Base-by-base conservation (phyloP, 1,140 invertebrate genomes). In the Tribolium madens region DNA sequence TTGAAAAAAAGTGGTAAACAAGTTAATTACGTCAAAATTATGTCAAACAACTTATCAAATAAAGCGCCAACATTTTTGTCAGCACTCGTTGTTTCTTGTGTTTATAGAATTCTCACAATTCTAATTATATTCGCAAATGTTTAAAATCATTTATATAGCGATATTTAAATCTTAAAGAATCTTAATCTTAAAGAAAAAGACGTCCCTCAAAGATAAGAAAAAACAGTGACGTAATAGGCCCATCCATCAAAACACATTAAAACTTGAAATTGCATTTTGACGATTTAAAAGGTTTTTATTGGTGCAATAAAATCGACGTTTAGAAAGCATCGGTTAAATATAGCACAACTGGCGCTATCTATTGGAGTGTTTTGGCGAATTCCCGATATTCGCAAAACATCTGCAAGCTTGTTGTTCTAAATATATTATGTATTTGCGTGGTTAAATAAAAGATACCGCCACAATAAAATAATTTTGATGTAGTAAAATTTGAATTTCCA, bases 301-400 rank as follows among this genome's bases (percentile, higher is more conserved):
- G 13, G 48, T 17, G 48, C 15, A 14, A 50, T 50, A 50, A 50
- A 50, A 50, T 13, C 15, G 13, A 15, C 13, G 13, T 50, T 42
- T 42, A 10, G 36, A 42, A n/a, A 42, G 36, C 9, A 10, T 42
- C n/a, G 36, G 7, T 42, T 42, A 42, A 42, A 42, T 42, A 42
- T 42, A 42, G 36, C 36, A 42, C 48, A 14, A 50, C 48, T 50
- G 13, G 48, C 48, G 48, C 13, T 50, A 50, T 50, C 48, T 50
- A 14, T 50, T 50, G 48, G 48, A 50, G 13, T 12, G 6, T 50
- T 50, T 13, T 14, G 15, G 13, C 10, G 2, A 50, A 50, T 50
- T 50, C 13, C 13, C 48, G 13, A 14, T 50, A 7, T 50, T 14
- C 1, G 6, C 1, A 1, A 50, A 42, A 42, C 36, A 42, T 42